Evolutionary conservation across 2,888 invertebrate species (phyloP).

Genomic region (Carabus problematicus): DNA sequence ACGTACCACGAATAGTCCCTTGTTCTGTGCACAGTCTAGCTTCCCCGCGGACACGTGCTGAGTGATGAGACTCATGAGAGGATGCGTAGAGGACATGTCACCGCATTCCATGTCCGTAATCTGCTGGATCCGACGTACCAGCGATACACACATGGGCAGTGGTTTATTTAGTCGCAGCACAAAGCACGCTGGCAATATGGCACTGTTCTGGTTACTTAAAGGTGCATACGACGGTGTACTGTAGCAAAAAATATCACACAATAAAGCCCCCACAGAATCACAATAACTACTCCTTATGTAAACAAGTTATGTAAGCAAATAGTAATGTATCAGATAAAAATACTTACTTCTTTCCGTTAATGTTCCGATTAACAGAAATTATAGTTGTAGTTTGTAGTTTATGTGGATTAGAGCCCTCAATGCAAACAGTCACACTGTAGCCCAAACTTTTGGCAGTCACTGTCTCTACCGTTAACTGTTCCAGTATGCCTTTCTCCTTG

Average conservation of each 20-base stretch:
- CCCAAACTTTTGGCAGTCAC: slow-evolving; percentile 75
- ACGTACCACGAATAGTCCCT: slow-evolving; percentile 86
- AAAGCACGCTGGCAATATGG: slow-evolving; percentile 90
- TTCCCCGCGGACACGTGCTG: slow-evolving; percentile 79
- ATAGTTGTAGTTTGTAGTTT: slow-evolving; percentile 80
- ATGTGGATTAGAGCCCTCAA: slow-evolving; percentile 87
- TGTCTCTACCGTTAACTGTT: slow-evolving; percentile 78
- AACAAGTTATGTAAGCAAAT: background rate
- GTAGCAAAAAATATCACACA: slow-evolving; percentile 51
- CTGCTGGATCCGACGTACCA: slow-evolving; percentile 72
- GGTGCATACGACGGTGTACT: slow-evolving; percentile 82
- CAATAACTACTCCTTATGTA: background rate
- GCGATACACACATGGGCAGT: slow-evolving; percentile 81
- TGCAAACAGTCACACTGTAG: slow-evolving; percentile 85
- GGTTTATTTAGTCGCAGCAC: slow-evolving; percentile 81
- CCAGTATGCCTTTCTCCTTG: slow-evolving; percentile 73
- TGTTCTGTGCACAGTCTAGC: slow-evolving; percentile 73
- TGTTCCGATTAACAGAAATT: slow-evolving; percentile 72
- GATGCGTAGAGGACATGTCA: slow-evolving; percentile 64
- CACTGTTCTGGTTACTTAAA: slow-evolving; percentile 84
- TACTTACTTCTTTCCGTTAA: slow-evolving; percentile 76
- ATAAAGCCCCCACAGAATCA: too few species aligned
- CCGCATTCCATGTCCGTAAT: slow-evolving; percentile 67
- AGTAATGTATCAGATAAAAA: background rate
- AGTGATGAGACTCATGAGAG: slow-evolving; percentile 79